Percentiles rank a stretch among this genome's conserved stretches.
Evolutionary conservation across 2,797 vertebrate species (phyloP).

Genomic region (Notoglanidium macrostoma): DNA sequence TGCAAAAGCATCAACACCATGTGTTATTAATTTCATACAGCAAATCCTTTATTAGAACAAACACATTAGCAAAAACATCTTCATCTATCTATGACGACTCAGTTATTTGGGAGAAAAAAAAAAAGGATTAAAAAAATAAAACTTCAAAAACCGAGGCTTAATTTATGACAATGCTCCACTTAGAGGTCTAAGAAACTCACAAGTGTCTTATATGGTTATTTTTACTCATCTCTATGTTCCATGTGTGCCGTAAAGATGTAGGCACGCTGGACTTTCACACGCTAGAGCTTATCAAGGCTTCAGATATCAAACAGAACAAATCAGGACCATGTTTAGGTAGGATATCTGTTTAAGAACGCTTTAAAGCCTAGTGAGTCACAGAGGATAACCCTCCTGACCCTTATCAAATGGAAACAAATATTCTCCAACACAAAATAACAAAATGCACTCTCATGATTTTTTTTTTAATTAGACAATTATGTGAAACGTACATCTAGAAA

Average conservation of each 20-base stretch:
- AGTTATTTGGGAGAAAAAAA: neutral
- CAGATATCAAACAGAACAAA: conserved; percentile 41
- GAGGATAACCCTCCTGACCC: neutral
- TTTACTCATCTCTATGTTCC: neutral
- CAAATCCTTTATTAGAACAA: neutral
- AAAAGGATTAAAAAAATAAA: neutral
- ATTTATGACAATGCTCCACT: neutral
- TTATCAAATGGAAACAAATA: neutral
- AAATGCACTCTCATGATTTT: neutral
- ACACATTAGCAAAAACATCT: neutral
- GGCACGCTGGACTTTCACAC: neutral
- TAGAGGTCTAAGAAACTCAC: neutral
- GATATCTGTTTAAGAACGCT: conserved; percentile 28
- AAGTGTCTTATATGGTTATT: neutral
- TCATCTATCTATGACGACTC: neutral
- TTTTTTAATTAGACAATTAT: neutral
- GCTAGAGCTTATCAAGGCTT: conserved; percentile 40
- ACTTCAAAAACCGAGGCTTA: neutral
- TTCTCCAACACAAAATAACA: neutral
- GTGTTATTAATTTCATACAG: neutral
- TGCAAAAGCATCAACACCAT: neutral
- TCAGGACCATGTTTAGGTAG: conserved; percentile 37
- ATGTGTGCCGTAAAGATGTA: neutral
- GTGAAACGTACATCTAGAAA: neutral
- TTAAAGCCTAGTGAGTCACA: conserved; percentile 10